Evolutionary conservation across 2,113 vertebrate genomes (phyloP).

Genomic region (Plectropomus leopardus): DNA sequence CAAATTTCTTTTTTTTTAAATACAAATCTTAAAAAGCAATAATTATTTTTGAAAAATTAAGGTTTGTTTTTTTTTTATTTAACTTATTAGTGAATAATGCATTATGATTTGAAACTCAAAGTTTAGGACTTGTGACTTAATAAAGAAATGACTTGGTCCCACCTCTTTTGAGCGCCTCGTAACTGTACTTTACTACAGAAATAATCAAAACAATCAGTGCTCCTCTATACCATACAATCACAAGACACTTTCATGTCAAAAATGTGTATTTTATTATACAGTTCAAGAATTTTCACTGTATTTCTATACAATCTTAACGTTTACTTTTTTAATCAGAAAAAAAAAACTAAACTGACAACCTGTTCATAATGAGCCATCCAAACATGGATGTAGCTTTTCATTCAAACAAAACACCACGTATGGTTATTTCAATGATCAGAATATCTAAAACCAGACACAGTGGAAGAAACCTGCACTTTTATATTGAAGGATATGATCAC

Average conservation of each 20-base stretch:
- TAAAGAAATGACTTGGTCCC: too few relatives aligned
- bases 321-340: too few relatives aligned
- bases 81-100: too few relatives aligned
- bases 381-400: background rate
- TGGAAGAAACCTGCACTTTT: background rate
- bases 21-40: too few relatives aligned
- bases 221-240: background rate
- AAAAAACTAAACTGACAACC: background rate
- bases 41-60: too few relatives aligned
- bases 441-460: background rate
- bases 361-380: background rate
- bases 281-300: background rate
- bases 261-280: background rate
- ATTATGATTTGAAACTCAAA: too few relatives aligned
- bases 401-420: background rate
- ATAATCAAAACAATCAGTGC: background rate
- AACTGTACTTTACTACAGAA: background rate
- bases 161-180: too few relatives aligned
- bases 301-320: background rate
- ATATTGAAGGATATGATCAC: background rate
- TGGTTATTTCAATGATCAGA: background rate
- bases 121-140: too few relatives aligned
- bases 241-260: background rate
- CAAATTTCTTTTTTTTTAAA: too few relatives aligned
- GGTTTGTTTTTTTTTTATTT: too few relatives aligned